Evolutionary conservation across 2,888 invertebrate genomes (phyloP).

Genomic region (Troglohyphantes excavatus): DNA sequence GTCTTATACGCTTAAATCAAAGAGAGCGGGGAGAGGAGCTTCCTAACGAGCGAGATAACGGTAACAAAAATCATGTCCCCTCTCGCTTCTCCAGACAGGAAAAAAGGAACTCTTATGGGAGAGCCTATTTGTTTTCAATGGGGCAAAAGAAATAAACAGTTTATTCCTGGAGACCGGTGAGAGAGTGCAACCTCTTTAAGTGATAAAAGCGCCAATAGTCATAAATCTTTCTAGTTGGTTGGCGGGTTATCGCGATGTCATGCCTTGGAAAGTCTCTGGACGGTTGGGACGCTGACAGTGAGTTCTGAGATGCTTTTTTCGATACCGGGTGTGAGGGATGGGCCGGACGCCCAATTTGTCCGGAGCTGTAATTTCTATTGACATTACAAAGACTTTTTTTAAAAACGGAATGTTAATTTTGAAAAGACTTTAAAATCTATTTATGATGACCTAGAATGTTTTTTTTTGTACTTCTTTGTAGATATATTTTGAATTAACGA

Average conservation of each 20-base stretch:
- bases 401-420: too few species aligned
- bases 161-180: conserved; percentile 50
- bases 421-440: too few species aligned
- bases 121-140: conserved; percentile 68
- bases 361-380: too few species aligned
- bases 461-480: too few species aligned
- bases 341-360: too few species aligned
- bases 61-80: conserved; percentile 30
- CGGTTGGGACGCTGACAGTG: not conserved
- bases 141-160: conserved; percentile 66
- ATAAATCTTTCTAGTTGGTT: conserved; percentile 47
- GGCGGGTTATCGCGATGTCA: not conserved
- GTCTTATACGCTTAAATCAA: too few species aligned
- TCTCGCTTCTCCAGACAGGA: conserved; percentile 15
- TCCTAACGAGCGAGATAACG: not conserved
- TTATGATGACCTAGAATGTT: too few species aligned
- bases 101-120: conserved; percentile 2
- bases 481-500: too few species aligned
- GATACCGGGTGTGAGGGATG: too few species aligned
- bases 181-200: conserved; percentile 42
- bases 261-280: not conserved
- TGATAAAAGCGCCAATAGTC: conserved; percentile 54
- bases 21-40: too few species aligned
- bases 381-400: too few species aligned
- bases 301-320: not conserved